Percentiles rank a stretch among this genome's conserved stretches.
Conservation (phyloP, 2,797 vertebrate species). For the Uromys caudimaculatus region DNA sequence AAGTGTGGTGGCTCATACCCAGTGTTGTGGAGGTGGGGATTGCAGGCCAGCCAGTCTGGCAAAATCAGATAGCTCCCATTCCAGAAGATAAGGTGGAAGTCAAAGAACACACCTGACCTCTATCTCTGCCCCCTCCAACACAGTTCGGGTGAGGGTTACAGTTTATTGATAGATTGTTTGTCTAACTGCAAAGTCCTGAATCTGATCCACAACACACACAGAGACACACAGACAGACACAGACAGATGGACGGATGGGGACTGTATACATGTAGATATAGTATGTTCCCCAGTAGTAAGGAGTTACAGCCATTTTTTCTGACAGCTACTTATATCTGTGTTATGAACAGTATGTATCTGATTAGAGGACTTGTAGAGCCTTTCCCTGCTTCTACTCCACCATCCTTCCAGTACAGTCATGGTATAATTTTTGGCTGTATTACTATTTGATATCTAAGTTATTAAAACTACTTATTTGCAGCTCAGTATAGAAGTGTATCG, state of each 20-base stretch:
- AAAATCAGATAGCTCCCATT: background rate
- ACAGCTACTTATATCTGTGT: background rate
- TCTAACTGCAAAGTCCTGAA: background rate
- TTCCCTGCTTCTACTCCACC: background rate
- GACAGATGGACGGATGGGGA: too few species aligned
- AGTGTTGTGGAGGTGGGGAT: background rate
- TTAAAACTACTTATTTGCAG: background rate
- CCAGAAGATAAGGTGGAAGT: background rate
- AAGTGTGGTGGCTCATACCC: background rate
- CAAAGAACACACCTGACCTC: background rate
- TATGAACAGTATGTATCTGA: background rate
- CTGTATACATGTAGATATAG: background rate
- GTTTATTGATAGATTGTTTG: background rate
- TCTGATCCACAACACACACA: background rate
- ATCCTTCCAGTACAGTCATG: background rate
- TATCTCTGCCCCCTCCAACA: background rate
- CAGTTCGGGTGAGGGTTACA: background rate
- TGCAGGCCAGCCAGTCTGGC: background rate
- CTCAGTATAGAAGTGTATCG: background rate
- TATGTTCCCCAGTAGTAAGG: background rate
- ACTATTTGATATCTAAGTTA: background rate
- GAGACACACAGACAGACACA: background rate
- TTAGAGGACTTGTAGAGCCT: background rate
- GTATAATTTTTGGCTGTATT: background rate
- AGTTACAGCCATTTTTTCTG: slow-evolving; percentile 36